Evolutionary conservation across 2,113 vertebrate genomes (phyloP), one percentile per base, ranked within the genome.

Genomic region (Ailurus styani): DNA sequence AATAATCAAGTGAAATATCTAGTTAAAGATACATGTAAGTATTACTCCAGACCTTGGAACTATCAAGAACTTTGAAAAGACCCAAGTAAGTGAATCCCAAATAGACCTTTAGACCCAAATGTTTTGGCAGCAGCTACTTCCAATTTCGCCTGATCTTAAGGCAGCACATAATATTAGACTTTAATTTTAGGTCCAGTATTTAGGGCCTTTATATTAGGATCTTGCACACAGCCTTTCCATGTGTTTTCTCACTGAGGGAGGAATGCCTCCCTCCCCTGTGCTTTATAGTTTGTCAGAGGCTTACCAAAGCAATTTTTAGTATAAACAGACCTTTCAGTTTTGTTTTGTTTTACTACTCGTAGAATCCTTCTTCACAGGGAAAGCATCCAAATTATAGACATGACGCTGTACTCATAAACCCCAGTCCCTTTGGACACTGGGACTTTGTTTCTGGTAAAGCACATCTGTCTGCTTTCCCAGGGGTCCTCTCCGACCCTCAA

Each of bases 401-500:
- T 0, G 52, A 54, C 50, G 40, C 27, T 91, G n/a, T 78, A 20
- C 68, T 85, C 60, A 87, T 12, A 82, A 87, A n/a, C 25, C 29
- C 40, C 1, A 23, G 25, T 45, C 15, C 72, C 4, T 12, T 37
- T 14, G 54, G 42, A 93, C n/a, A 21, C 89, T 75, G 60, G 72
- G 72, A 25, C 40, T 97, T 95, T 62, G 77, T 95, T 85, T 96
- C 52, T 93, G 50, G 57, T 64, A 78, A 93, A 62, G 34, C 27
- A 73, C 89, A 89, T 79, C 60, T 89, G 66, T 86, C 75, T 90
- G 55, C 42, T 96, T 92, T 64, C 90, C 73, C 47, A 31, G 50
- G 29, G 34, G 3, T 64, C n/a, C 62, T 87, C 62, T 81, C 12
- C 47, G 42, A 54, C 15, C 29, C 47, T 27, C 40, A n/a, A 37